A percentile compares a stretch with the other conserved stretches of the same genome.
Evolutionary conservation across 2,797 vertebrate species (phyloP).

Genomic region (Gymnothorax reevesii): DNA sequence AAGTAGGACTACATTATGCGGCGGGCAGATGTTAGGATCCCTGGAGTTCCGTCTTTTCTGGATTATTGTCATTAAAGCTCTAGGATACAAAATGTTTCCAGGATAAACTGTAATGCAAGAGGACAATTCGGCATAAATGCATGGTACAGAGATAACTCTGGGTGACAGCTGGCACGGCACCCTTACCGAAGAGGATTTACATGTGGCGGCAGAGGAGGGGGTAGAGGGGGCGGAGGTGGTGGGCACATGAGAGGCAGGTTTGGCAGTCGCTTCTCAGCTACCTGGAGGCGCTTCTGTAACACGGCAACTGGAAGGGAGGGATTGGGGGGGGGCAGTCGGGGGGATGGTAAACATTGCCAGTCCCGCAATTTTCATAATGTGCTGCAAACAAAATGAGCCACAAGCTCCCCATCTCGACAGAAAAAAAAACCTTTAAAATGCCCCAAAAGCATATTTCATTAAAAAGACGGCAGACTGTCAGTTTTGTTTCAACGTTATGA

Average conservation of each 20-base stretch:
- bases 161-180: not conserved
- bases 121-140: not conserved
- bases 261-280: conserved; percentile 8
- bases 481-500: not conserved
- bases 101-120: not conserved
- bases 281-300: conserved; percentile 22
- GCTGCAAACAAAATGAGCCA: conserved; percentile 12
- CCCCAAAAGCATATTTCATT: not conserved
- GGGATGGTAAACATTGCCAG: not conserved
- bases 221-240: not conserved
- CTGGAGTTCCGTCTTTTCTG: conserved; percentile 7
- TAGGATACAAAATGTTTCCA: not conserved
- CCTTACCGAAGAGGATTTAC: conserved; percentile 14
- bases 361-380: not conserved
- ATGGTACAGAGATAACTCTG: not conserved
- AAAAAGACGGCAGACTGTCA: not conserved
- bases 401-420: not conserved
- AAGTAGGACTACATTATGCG: not conserved
- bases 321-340: too few relatives aligned
- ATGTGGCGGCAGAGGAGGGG: not conserved
- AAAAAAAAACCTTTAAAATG: not conserved
- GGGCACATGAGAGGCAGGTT: conserved; percentile 4
- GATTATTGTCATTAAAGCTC: conserved; percentile 12
- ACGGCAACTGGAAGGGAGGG: conserved; percentile 9
- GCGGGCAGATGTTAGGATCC: not conserved